Evolutionary conservation across 2,888 invertebrate species (phyloP), one percentile per base, ranked within the genome.

Genomic region (Taphrorychus bicolor): DNA sequence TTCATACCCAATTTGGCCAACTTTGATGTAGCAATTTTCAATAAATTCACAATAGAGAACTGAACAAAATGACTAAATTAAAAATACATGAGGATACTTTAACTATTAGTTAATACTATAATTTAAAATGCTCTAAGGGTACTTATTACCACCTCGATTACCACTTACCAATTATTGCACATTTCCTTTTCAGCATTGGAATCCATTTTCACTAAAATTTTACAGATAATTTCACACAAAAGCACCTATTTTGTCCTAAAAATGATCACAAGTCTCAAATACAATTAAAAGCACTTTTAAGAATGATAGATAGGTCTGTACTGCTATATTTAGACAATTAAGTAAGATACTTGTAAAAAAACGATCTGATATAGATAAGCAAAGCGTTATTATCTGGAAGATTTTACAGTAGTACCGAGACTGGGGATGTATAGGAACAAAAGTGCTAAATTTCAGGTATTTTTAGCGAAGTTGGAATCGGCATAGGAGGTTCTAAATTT

Each of bases 151-250:
- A 18, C 1, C 45, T 45, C 9, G 19, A 7, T 16, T 2, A n/a
- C 9, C n/a, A 77, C 78, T 77, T 69, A 78, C 79, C 79, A 79
- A 70, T 79, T 79, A 54, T 75, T 76, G 71, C 79, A 79, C 61
- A 79, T 73, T 72, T 79, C 79, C 42, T 78, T 76, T 57, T 79
- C 79, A 23, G 77, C 72, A 58, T 72, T 72, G 19, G 51, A 66
- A 58, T 76, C 74, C 74, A 74, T 75, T 57, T 45, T 45, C 16
- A 9, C 9, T 9, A 52, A 7, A 3, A 11, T n/a, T 9, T 52
- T 52, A 5, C 18, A 18, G 11, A 9, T 19, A 52, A 14, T 19
- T n/a, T n/a, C n/a, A n/a, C n/a, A n/a, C n/a, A n/a, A n/a, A n/a
- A n/a, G n/a, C n/a, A n/a, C n/a, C n/a, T n/a, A n/a, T n/a, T n/a